Conservation (phyloP, 2,113 vertebrate species). For the Montifringilla adamsi region DNA sequence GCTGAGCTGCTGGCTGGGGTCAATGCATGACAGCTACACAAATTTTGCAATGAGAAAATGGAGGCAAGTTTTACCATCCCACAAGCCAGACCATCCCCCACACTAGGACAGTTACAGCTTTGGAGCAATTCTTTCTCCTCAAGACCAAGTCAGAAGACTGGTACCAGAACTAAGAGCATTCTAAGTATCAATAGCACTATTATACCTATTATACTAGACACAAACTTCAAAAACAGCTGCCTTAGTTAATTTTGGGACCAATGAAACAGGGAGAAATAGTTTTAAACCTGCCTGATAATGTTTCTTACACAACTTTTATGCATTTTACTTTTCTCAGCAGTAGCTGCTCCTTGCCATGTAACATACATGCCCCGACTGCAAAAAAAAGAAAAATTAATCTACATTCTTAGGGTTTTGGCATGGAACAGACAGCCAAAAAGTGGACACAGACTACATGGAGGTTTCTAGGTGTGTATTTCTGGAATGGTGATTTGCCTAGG, state of each 20-base stretch:
- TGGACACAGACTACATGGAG: background rate
- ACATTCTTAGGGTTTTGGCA: background rate
- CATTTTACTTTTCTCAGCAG: background rate
- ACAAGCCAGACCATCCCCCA: background rate
- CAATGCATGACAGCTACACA: background rate
- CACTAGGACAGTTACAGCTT: background rate
- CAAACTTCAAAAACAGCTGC: background rate
- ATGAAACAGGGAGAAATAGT: background rate
- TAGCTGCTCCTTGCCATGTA: background rate
- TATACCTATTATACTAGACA: background rate
- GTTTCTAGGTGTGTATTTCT: background rate
- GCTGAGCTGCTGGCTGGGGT: background rate
- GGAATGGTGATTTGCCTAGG: background rate
- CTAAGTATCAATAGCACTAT: background rate
- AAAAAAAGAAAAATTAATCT: background rate
- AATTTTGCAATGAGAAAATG: background rate
- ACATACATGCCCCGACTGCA: background rate
- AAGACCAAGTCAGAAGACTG: background rate
- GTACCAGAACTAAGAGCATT: background rate
- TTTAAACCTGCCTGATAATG: background rate
- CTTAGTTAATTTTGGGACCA: background rate
- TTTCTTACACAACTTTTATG: background rate
- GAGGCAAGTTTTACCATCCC: constrained; percentile 6
- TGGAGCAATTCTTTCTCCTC: background rate
- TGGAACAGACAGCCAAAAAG: background rate